Evolutionary conservation across 2,888 invertebrate genomes (phyloP).

Genomic region (Clistopyga incitator): DNA sequence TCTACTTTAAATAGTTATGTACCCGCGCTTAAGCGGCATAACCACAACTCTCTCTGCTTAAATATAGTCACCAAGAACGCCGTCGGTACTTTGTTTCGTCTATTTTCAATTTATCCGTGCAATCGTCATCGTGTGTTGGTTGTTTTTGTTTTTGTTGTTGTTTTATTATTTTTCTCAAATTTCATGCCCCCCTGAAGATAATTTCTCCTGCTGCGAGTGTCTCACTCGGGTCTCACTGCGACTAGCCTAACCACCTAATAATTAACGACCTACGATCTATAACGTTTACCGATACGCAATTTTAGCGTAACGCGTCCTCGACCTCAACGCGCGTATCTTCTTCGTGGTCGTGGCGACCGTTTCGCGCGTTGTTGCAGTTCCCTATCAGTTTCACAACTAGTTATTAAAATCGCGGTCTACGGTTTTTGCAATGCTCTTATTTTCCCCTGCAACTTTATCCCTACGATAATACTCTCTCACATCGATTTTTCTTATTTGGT

Average conservation of each 20-base stretch:
- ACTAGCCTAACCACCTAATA: constrained; percentile 77
- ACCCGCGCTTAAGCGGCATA: constrained; percentile 72
- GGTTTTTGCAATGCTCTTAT: background rate
- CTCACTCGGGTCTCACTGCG: constrained; percentile 68
- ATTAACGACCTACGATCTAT: constrained; percentile 62
- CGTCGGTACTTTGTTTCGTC: constrained; percentile 70
- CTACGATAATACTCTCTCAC: background rate
- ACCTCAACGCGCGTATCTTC: constrained; percentile 41
- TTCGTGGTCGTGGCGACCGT: constrained; percentile 46
- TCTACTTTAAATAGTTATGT: constrained; percentile 78
- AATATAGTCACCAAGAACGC: constrained; percentile 70
- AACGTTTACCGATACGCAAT: constrained; percentile 57
- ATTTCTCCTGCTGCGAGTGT: constrained; percentile 61
- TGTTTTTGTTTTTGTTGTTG: constrained; percentile 16
- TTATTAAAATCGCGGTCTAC: constrained; percentile 18
- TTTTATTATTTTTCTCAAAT: constrained; percentile 21
- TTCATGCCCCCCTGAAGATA: constrained; percentile 61
- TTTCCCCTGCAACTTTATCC: background rate
- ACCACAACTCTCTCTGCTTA: constrained; percentile 65
- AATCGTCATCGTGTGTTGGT: constrained; percentile 40
- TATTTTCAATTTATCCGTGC: constrained; percentile 55
- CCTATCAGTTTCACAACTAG: constrained; percentile 1
- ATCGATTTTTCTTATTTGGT: constrained; percentile 15
- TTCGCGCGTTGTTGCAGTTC: constrained; percentile 6
- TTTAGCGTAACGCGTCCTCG: constrained; percentile 36